Conservation (phyloP, 2,797 vertebrate genomes). For the Enteromius anoplus region DNA sequence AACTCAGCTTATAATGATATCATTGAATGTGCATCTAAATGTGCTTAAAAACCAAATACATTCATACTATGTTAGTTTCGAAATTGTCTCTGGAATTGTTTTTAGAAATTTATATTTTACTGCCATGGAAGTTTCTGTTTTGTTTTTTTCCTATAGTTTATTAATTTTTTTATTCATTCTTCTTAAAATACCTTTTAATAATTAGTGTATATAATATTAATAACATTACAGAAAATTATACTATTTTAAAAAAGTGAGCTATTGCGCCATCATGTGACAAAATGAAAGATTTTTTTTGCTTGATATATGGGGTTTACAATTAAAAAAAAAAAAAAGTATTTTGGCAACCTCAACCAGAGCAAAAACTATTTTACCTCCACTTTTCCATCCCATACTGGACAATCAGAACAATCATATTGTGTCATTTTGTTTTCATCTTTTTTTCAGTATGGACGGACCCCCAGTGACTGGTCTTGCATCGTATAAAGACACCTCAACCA, state of each 20-base stretch:
- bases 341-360: not conserved
- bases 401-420: not conserved
- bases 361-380: not conserved
- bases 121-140: not conserved
- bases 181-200: not conserved
- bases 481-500: slow-evolving; percentile 59
- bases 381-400: not conserved
- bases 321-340: not conserved
- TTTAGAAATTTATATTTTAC: not conserved
- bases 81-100: not conserved
- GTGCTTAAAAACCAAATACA: not conserved
- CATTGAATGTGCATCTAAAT: not conserved
- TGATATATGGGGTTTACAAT: not conserved
- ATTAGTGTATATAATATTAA: not conserved
- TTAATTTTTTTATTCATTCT: not conserved
- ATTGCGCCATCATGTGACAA: not conserved
- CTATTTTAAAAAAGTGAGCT: not conserved
- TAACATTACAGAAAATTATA: not conserved
- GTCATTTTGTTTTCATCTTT: slow-evolving; percentile 29
- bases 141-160: not conserved
- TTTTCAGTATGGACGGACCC: slow-evolving; percentile 80
- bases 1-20: not conserved
- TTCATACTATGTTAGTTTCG: not conserved
- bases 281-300: not conserved
- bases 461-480: slow-evolving; percentile 76